phyloP scores from a whole-genome alignment of 2,113 vertebrate genomes.

The Pipa parva region DNA sequence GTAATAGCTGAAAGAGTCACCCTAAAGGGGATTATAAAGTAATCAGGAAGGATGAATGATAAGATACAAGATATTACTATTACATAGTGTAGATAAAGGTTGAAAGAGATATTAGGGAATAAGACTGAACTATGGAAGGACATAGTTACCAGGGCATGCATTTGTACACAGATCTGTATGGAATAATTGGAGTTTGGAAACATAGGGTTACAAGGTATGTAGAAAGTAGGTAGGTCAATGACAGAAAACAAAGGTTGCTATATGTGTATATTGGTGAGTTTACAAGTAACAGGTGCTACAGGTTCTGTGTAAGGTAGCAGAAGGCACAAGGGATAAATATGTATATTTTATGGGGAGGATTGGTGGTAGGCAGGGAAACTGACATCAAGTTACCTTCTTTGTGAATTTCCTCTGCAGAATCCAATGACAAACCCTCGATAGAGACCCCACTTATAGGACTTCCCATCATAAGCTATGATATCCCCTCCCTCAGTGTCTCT shows the following conservation, averaged over 20 bases:
- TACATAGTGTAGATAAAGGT: too few relatives aligned
- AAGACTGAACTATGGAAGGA: neutral
- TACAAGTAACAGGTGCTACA: neutral
- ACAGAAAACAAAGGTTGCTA: neutral
- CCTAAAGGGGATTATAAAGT: too few relatives aligned
- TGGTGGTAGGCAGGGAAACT: neutral
- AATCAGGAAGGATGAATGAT: too few relatives aligned
- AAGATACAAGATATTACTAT: too few relatives aligned
- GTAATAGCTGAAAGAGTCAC: too few relatives aligned
- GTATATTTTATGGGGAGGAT: neutral
- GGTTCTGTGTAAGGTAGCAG: neutral
- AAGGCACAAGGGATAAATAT: neutral
- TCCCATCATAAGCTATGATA: neutral
- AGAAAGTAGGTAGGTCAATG: neutral
- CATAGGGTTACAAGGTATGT: neutral
- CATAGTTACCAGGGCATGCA: neutral
- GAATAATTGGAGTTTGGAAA: too few relatives aligned
- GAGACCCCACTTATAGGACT: neutral
- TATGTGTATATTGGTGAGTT: neutral
- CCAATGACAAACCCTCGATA: neutral
- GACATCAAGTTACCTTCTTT: constrained; percentile 15
- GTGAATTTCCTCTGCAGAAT: neutral
- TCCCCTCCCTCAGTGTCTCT: neutral
- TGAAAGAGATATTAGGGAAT: too few relatives aligned
- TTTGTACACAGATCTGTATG: too few relatives aligned